Evolutionary conservation across 2,113 vertebrate species (phyloP), one percentile per base, ranked within the genome.

Genomic region (Phylloscopus trochilus): DNA sequence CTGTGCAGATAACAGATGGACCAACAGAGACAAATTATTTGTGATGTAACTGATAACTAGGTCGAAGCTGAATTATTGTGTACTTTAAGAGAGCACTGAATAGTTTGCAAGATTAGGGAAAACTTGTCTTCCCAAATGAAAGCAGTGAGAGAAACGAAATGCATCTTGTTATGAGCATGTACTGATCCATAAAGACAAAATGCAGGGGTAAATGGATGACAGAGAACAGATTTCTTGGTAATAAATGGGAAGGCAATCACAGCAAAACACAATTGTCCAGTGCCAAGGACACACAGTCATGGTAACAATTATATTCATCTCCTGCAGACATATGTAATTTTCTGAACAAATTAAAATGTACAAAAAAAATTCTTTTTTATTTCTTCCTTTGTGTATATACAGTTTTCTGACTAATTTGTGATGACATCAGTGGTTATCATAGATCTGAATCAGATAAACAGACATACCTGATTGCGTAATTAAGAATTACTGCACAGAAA

Each of bases 11-110:
- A 96, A 81, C 83, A 93, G 64, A 90, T 75, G 64, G 68, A 83
- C 55, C 73, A 94, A 81, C 35, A 87, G 63, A 94, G 88, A 90
- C 60, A 96, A 95, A 94, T 94, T 80, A 94, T 92, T 92, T 95
- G 78, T 95, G 92, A 95, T 91, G 78, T 51, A 92, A 82, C 66
- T 51, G 58, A 91, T 93, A 93, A 89, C 60, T 21, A 78, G 60
- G 28, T 84, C 2, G 2, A 83, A 86, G 72, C 44, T 89, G 73
- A 94, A 87, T 90, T 97, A 88, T 78, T 90, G 63, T 49, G 14
- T 17, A 68, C 18, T 83, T 90, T 37, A 67, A 58, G 26, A 81
- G 52, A 90, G 7, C 68, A 58, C 14, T 27, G 33, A 41, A 86
- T 55, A 73, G 43, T 78, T 89, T 90, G 35, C 39, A 81, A 93